A percentile compares a stretch with the other conserved stretches of the same genome.
Evolutionary conservation across 2,797 vertebrate species (phyloP).

Genomic region (Sus cebifrons): DNA sequence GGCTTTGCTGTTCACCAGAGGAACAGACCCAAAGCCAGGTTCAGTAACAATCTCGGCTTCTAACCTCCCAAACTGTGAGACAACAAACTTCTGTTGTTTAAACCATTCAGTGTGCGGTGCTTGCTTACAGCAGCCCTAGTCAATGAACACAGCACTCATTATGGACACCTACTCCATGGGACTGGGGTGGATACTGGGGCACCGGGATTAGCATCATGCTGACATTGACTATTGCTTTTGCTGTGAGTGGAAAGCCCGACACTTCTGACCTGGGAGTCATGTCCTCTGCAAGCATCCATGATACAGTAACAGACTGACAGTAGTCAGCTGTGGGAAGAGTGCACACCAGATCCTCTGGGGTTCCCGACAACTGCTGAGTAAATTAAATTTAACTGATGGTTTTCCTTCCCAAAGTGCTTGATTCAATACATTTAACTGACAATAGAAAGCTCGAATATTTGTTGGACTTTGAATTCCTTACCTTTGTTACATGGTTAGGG

Average conservation of each 20-base stretch:
- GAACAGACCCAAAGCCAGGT: too few species aligned
- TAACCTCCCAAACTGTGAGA: too few species aligned
- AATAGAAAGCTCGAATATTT: neutral
- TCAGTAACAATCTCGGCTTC: too few species aligned
- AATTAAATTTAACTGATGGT: neutral
- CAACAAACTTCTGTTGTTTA: too few species aligned
- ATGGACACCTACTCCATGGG: neutral
- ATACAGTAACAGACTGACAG: neutral
- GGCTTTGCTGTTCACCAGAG: too few species aligned
- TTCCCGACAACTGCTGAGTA: neutral
- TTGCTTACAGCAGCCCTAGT: neutral
- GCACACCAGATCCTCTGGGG: neutral
- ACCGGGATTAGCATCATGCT: neutral
- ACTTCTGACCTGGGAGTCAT: too few species aligned
- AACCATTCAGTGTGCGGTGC: too few species aligned
- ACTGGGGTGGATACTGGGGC: neutral
- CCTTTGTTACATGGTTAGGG: neutral
- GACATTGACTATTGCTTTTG: neutral
- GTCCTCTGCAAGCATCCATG: neutral
- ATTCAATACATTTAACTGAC: conserved; percentile 42
- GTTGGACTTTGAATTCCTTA: neutral
- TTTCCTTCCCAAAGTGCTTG: conserved; percentile 24
- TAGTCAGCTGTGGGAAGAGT: neutral
- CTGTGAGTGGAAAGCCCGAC: neutral
- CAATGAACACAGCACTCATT: neutral